Conservation (phyloP, 2,113 vertebrate species). For the Mirounga angustirostris region DNA sequence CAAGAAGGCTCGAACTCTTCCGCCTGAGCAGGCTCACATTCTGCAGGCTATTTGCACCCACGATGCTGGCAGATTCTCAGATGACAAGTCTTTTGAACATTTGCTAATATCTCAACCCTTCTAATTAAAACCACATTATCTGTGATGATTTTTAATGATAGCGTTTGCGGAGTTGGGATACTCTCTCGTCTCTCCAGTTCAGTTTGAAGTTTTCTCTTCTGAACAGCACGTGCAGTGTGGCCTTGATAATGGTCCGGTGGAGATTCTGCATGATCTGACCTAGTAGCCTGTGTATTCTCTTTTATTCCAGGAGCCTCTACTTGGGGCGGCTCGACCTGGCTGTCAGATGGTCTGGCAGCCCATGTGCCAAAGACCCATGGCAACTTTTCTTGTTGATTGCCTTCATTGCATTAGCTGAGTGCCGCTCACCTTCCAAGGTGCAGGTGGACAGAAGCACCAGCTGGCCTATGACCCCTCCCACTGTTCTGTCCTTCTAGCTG, state of each 20-base stretch:
- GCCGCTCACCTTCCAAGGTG: accelerated
- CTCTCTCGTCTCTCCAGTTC: conserved; percentile 62
- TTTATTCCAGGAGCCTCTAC: neutral
- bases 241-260: neutral
- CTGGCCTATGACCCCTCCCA: neutral
- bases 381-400: neutral
- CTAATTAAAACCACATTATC: conserved; percentile 81
- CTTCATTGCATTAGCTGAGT: neutral
- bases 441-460: neutral
- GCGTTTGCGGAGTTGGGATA: conserved; percentile 24
- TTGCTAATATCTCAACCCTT: conserved; percentile 73
- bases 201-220: conserved; percentile 44
- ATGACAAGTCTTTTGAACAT: conserved; percentile 65
- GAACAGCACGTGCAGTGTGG: neutral
- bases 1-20: neutral
- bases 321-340: neutral
- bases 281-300: neutral
- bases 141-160: conserved; percentile 70
- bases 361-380: neutral
- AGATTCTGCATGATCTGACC: neutral
- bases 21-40: neutral
- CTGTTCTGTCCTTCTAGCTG: neutral
- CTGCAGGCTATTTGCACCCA: neutral
- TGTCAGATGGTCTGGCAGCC: neutral
- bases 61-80: neutral